Conservation (phyloP, 2,888 invertebrate species). For the Ommatoiulus sabulosus region DNA sequence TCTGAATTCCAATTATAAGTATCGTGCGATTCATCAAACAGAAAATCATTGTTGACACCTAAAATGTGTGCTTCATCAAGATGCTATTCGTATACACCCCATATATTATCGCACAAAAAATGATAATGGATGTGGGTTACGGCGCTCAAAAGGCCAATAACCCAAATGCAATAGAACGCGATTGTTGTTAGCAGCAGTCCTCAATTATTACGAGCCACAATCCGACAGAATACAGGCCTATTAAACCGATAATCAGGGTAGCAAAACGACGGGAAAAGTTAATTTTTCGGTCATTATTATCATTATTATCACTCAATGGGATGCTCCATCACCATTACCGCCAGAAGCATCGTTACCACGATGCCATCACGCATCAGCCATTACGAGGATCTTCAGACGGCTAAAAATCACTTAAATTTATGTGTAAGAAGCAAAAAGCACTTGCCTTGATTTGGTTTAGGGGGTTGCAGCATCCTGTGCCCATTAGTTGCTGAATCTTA, state of each 20-base stretch:
- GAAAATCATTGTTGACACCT: conserved; percentile 11
- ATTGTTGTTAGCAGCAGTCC: conserved; percentile 26
- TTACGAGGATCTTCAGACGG: background rate
- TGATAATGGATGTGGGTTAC: background rate
- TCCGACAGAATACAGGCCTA: background rate
- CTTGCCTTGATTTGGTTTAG: conserved; percentile 26
- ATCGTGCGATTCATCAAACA: too few relatives aligned
- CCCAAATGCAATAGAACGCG: background rate
- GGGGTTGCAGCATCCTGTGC: conserved; percentile 32
- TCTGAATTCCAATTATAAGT: too few relatives aligned
- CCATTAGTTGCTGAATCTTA: background rate
- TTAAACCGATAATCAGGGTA: conserved; percentile 11
- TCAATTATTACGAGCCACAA: background rate
- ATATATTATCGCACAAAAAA: too few relatives aligned
- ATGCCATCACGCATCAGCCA: background rate
- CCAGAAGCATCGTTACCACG: background rate
- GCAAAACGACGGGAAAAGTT: conserved; percentile 20
- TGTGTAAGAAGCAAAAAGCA: conserved; percentile 34
- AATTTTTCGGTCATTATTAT: conserved; percentile 26
- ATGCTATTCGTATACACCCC: background rate
- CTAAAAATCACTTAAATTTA: conserved; percentile 25
- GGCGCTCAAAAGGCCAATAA: background rate
- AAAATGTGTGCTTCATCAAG: background rate
- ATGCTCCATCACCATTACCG: conserved; percentile 34
- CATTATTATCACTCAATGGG: conserved; percentile 24